phyloP scores from a whole-genome alignment of 1,140 invertebrate genomes.

The Diachasmimorpha longicaudata region DNA sequence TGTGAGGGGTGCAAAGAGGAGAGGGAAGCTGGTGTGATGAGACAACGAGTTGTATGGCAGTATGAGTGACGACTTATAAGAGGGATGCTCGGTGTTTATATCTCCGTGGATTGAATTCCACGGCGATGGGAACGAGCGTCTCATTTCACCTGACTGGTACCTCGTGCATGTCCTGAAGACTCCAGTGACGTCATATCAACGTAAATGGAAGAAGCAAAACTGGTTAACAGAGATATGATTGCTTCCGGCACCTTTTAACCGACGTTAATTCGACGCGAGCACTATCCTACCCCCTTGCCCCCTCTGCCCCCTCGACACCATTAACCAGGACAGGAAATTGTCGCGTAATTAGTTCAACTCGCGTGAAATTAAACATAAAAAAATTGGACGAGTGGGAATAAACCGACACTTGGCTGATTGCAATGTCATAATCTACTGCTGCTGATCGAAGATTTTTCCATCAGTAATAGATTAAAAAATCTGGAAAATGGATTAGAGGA shows the following conservation, averaged over 20 bases:
- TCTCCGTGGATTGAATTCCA: not conserved
- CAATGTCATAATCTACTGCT: not conserved
- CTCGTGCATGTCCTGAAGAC: not conserved
- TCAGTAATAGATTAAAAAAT: not conserved
- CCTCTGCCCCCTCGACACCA: slow-evolving; percentile 9
- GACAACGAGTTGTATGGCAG: not conserved
- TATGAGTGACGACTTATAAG: slow-evolving; percentile 2
- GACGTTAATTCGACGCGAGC: not conserved
- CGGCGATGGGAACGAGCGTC: not conserved
- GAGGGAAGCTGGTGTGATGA: not conserved
- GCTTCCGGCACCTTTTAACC: slow-evolving; percentile 13
- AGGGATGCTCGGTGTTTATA: not conserved
- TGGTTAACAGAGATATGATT: slow-evolving; percentile 15
- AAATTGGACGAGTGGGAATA: not conserved
- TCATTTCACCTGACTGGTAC: not conserved
- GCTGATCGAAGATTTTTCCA: not conserved
- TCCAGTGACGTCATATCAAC: not conserved
- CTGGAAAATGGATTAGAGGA: not conserved
- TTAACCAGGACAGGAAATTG: not conserved
- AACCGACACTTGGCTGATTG: not conserved
- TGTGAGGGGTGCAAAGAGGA: not conserved
- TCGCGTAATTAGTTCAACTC: slow-evolving; percentile 3
- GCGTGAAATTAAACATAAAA: slow-evolving; percentile 3
- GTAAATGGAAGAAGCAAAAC: slow-evolving; percentile 11
- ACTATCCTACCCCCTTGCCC: not conserved